Base-by-base conservation (phyloP, 2,113 vertebrate genomes). In the Mastomys natalensis region DNA sequence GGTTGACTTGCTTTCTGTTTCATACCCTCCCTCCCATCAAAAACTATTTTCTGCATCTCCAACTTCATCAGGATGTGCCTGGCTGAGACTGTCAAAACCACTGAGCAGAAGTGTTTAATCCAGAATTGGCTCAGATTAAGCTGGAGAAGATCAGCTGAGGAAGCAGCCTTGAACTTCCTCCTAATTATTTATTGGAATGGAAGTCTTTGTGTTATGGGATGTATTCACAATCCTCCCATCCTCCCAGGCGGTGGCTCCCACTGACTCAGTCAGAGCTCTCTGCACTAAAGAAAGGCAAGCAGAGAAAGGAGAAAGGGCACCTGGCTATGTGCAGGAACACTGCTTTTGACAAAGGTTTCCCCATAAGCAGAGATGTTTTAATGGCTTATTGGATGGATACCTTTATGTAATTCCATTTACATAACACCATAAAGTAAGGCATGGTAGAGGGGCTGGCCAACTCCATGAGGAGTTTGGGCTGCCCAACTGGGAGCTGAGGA, bases 31-130 rank as follows among this genome's bases (percentile, higher is more conserved):
- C 95, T 98, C 98, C 96, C 96, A 98, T 98, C 98, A 98, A 97
- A 98, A 98, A 98, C 98, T 97, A 97, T 98, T 98, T 98, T 98
- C 98, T 98, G 98, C 98, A 97, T 98, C 98, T 98, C 98, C 98
- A 98, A 98, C 98, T 98, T 98, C 98, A 98, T 98, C 98, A 98
- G 90, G 98, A 94, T 97, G 97, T 98, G 98, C 98, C 98, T 98
- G 98, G 98, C 97, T 98, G 98, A 96, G 93, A 98, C 97, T 97
- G 53, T 98, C 98, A 98, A 93, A 97, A 96, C 98, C 94, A 43
- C 95, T 70, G 89, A 98, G 97, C 96, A 85, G 94, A 95, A 78
- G 95, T 95, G 93, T 98, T 98, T 98, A 95, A 98, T 98, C 98
- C 97, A 95, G 92, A 98, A 95, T 96, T 96, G 92, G 0, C 95